phyloP scores from a whole-genome alignment of 37 sponge, comb jelly and placozoan species.

The Cliona cf. orientalis region DNA sequence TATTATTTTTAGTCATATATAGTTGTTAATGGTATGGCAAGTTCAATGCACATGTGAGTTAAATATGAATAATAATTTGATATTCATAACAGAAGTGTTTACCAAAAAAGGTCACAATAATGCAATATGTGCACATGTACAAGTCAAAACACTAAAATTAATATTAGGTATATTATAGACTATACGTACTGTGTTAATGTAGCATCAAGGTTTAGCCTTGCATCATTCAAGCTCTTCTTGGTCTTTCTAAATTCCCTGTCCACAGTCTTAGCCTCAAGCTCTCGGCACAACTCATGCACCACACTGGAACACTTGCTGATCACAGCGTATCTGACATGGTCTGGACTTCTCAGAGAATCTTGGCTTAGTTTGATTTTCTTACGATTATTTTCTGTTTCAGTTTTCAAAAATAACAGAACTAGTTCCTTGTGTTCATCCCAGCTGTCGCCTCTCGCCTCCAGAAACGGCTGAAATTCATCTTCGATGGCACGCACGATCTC shows the following conservation, averaged over 20 bases:
- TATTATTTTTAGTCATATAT: no score
- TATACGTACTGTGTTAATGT: background rate
- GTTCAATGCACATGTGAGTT: no score
- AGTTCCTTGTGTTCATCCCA: conserved; percentile 21
- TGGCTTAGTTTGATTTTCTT: background rate
- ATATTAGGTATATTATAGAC: background rate
- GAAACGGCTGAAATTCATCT: conserved; percentile 36
- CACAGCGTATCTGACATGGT: background rate
- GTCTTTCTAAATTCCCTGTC: conserved; percentile 44
- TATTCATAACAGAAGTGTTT: background rate
- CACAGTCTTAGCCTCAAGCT: conserved; percentile 57
- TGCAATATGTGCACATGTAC: background rate
- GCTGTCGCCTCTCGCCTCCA: conserved; percentile 1
- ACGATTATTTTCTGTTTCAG: conserved; percentile 1
- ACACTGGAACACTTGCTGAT: conserved; percentile 13
- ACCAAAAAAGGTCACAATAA: background rate
- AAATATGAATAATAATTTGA: background rate
- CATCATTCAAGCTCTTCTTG: conserved; percentile 29
- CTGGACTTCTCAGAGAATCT: background rate
- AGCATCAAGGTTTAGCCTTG: background rate
- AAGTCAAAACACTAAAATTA: background rate
- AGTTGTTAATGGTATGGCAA: no score
- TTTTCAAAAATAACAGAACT: conserved; percentile 9
- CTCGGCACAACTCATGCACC: conserved; percentile 20
- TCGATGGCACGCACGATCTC: conserved; percentile 18